phyloP scores from a whole-genome alignment of 2,113 vertebrate genomes.

The Colossoma macropomum region DNA sequence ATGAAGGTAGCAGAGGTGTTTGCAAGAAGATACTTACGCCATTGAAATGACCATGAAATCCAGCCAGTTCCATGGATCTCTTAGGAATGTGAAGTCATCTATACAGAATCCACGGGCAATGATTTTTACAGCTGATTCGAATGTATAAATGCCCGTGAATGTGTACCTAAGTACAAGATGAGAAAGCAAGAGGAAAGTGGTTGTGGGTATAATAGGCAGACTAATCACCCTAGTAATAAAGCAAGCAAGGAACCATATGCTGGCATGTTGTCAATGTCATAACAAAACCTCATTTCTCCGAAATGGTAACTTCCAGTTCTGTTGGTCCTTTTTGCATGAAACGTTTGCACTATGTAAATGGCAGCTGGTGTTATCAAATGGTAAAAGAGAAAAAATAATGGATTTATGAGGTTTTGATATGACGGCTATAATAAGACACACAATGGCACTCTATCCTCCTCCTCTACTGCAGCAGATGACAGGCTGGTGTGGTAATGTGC shows the following conservation, averaged over 20 bases:
- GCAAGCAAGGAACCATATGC: no score
- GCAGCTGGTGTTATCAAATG: no score
- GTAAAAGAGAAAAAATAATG: no score
- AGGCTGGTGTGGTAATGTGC: no score
- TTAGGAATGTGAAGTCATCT: conserved; percentile 88
- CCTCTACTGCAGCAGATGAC: no score
- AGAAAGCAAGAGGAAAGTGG: conserved; percentile 19
- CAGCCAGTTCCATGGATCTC: conserved; percentile 90
- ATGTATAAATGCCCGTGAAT: conserved; percentile 91
- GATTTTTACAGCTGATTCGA: conserved; percentile 89
- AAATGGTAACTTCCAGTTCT: no score
- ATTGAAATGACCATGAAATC: conserved; percentile 92
- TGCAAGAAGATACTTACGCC: conserved; percentile 81
- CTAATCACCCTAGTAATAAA: not conserved
- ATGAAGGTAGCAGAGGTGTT: not conserved
- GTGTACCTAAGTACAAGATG: conserved; percentile 79
- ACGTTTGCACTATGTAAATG: no score
- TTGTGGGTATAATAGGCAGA: not conserved
- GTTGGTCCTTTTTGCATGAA: no score
- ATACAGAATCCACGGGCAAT: conserved; percentile 90
- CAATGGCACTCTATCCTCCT: no score
- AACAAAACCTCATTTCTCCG: not conserved
- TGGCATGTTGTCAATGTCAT: not conserved
- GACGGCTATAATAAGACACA: no score
- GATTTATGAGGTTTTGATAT: no score